Conservation (phyloP, 1,140 invertebrate species). For the Tetramorium simillimum region DNA sequence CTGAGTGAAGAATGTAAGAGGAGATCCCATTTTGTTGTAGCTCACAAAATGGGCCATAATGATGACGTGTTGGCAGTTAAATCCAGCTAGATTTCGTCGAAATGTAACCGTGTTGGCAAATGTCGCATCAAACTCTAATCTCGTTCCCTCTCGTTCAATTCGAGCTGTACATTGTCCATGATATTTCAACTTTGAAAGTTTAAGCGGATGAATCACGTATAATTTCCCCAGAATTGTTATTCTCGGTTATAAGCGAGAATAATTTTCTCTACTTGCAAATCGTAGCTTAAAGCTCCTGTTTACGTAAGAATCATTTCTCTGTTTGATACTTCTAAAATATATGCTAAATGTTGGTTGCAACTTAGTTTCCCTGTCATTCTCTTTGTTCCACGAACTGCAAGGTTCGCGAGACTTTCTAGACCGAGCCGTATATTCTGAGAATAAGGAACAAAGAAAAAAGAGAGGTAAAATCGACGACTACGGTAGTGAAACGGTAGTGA, state of each 20-base stretch:
- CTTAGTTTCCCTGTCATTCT: not conserved
- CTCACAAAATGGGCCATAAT: constrained; percentile 38
- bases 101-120: constrained; percentile 16
- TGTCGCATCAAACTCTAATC: not conserved
- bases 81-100: not conserved
- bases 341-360: constrained; percentile 16
- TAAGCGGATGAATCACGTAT: not conserved
- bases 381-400: not conserved
- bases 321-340: constrained; percentile 2
- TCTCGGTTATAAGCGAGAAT: not conserved
- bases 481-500: not conserved
- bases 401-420: constrained; percentile 3
- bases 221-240: not conserved
- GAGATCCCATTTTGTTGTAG: not conserved
- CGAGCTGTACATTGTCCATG: not conserved
- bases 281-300: not conserved
- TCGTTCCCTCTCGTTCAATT: not conserved
- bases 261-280: constrained; percentile 12
- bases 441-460: not conserved
- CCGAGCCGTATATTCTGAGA: not conserved
- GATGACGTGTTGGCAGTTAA: constrained; percentile 48
- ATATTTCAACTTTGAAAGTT: constrained; percentile 16
- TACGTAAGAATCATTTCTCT: not conserved
- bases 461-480: not conserved
- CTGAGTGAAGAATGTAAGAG: constrained; percentile 10